These are phyloP conservation scores for Fragum sueziense DNA, from an alignment of 2,888 invertebrate genomes.

Conservation along the genomic window DNA sequence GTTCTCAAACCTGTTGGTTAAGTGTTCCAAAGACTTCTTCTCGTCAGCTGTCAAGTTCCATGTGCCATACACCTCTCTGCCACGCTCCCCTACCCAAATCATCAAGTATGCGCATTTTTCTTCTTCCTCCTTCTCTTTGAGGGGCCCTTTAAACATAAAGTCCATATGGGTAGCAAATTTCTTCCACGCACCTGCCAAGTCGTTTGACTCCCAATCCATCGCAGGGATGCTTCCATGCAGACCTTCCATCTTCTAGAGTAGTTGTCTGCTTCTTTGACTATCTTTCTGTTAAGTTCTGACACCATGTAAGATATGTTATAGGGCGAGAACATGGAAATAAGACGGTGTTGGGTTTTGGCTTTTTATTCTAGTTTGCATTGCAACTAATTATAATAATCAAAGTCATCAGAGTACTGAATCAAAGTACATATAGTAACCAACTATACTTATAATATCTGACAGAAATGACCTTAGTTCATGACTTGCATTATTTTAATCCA, in stretches of 20 bases:
- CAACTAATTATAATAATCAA: too few relatives aligned
- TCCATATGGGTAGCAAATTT: slow-evolving; percentile 35
- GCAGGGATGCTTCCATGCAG: slow-evolving; percentile 25
- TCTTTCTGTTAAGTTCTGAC: too few relatives aligned
- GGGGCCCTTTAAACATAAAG: slow-evolving; percentile 55
- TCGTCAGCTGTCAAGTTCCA: slow-evolving; percentile 45
- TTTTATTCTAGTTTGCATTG: too few relatives aligned
- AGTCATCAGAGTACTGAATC: too few relatives aligned
- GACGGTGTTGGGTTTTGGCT: too few relatives aligned
- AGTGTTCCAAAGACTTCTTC: slow-evolving; percentile 22
- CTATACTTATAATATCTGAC: too few relatives aligned
- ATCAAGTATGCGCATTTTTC: slow-evolving; percentile 54
- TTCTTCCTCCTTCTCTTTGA: slow-evolving; percentile 35
- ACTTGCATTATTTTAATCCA: too few relatives aligned
- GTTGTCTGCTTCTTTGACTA: too few relatives aligned
- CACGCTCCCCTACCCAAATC: slow-evolving; percentile 36
- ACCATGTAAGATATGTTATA: too few relatives aligned
- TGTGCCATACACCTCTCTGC: slow-evolving; percentile 37
- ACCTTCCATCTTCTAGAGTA: neutral
- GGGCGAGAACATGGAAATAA: too few relatives aligned
- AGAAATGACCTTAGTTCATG: too few relatives aligned
- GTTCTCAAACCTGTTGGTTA: slow-evolving; percentile 27
- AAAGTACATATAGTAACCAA: too few relatives aligned
- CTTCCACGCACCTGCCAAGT: slow-evolving; percentile 45
- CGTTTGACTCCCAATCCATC: slow-evolving; percentile 40